Evolutionary conservation across 2,888 invertebrate species (phyloP), one percentile per base, ranked within the genome.

Genomic region (Protula sp.): DNA sequence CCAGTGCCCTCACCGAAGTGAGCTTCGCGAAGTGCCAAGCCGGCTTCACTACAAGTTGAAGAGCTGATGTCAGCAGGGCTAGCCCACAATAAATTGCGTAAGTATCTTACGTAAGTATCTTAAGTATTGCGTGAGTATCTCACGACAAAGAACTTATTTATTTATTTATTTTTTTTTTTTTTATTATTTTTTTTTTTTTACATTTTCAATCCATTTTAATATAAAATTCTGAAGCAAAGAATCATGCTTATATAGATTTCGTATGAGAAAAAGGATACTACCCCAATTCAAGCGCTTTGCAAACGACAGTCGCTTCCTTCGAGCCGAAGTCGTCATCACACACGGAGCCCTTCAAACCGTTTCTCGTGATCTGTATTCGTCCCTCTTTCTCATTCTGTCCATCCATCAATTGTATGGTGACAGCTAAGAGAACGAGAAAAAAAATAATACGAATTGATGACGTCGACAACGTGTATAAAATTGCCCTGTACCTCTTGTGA

Each of bases 281-380:
- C 79, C 67, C 67, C 64, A 70, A 73, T 51, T 82, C 82, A 47
- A 83, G 63, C 76, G 77, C 78, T 26, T 74, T 69, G 65, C 83
- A 84, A 29, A 83, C 63, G 29, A 82, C 82, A 3, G 47, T 51
- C 0, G 89, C 90, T 28, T 88, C 86, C 51, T 83, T 82, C 24
- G 84, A 81, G 54, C 86, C 85, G 73, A 90, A 90, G 70, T 88
- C 87, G 72, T 90, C 90, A 71, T 90, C 89, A 76, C 91, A 91
- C 19, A 91, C 83, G 0, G 89, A 88, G 14, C 90, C 90, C 88
- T 89, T 89, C 24, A 87, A 83, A 1, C 87, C 87, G 64, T 85
- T 85, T 67, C 87, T 85, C 61, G 85, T 84, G 0, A 91, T 84
- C 78, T 90, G 89, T 0, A 90, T 82, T 50, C 89, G 83, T 0